phyloP scores from a whole-genome alignment of 2,888 invertebrate genomes.

The Blomia tropicalis region DNA sequence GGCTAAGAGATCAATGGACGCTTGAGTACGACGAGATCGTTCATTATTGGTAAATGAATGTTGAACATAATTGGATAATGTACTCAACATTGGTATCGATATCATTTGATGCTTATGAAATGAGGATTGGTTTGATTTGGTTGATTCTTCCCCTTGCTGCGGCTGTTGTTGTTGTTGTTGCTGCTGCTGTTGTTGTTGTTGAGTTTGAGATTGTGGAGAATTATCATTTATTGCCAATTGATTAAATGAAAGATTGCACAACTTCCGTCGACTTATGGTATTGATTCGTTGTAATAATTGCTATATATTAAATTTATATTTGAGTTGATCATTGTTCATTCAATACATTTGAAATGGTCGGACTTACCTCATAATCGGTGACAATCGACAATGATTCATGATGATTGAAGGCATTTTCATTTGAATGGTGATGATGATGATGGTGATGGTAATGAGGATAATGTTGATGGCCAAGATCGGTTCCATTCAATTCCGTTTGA shows the following conservation, averaged over 20 bases:
- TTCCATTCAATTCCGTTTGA: no score
- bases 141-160: no score
- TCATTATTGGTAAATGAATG: constrained; percentile 13
- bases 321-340: background rate
- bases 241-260: background rate
- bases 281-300: background rate
- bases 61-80: background rate
- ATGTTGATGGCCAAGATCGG: no score
- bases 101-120: constrained; percentile 7
- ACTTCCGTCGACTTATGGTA: background rate
- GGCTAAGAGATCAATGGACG: constrained; percentile 53
- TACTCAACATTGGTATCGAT: background rate
- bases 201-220: background rate
- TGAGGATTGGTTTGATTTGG: background rate
- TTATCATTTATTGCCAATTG: background rate
- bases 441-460: no score
- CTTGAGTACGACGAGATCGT: constrained; percentile 7
- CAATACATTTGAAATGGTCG: background rate
- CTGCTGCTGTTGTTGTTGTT: background rate
- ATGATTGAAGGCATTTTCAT: background rate
- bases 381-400: background rate
- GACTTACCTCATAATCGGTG: constrained; percentile 4
- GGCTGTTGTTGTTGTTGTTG: background rate
- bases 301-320: background rate
- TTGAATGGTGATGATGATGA: background rate